Evolutionary conservation across 2,888 invertebrate genomes (phyloP).

Genomic region (Volucella inanis): DNA sequence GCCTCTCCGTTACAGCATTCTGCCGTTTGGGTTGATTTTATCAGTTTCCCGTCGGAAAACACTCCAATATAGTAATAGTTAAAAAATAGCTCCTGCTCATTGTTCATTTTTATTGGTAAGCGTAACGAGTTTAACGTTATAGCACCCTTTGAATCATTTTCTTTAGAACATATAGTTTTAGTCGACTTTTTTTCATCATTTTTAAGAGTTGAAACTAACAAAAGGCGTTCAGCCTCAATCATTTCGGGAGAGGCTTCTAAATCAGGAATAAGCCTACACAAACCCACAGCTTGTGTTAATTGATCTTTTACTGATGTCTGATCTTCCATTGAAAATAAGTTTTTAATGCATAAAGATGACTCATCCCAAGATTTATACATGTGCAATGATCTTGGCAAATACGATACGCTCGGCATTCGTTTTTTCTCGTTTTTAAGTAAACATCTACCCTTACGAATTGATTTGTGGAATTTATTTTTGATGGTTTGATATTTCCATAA

Average conservation of each 20-base stretch:
- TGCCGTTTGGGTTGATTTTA: conserved; percentile 81
- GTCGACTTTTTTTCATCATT: conserved; percentile 54
- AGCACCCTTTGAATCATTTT: conserved; percentile 64
- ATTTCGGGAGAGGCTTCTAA: conserved; percentile 83
- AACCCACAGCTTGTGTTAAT: conserved; percentile 83
- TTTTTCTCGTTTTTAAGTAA: conserved; percentile 79
- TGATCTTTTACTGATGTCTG: conserved; percentile 80
- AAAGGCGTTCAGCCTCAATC: conserved; percentile 84
- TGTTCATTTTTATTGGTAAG: conserved; percentile 79
- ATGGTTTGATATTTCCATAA: conserved; percentile 79
- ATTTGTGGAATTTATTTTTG: conserved; percentile 80
- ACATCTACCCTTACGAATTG: conserved; percentile 80
- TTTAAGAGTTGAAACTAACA: conserved; percentile 82
- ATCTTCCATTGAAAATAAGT: conserved; percentile 77
- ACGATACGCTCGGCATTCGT: conserved; percentile 77
- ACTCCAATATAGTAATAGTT: conserved; percentile 82
- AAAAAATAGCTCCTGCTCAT: conserved; percentile 80
- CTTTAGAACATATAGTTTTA: conserved; percentile 33
- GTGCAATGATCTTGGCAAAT: conserved; percentile 53
- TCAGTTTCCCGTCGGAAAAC: conserved; percentile 79
- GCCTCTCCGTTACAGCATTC: conserved; percentile 80
- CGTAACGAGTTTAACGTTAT: conserved; percentile 76
- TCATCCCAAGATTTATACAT: conserved; percentile 69
- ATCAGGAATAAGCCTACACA: conserved; percentile 83
- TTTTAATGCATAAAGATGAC: conserved; percentile 78